Percentiles rank a stretch among this genome's conserved stretches.
These are phyloP conservation scores for Drosophila gaucha DNA, from an alignment of 2,888 invertebrate genomes.

Conservation along the genomic window DNA sequence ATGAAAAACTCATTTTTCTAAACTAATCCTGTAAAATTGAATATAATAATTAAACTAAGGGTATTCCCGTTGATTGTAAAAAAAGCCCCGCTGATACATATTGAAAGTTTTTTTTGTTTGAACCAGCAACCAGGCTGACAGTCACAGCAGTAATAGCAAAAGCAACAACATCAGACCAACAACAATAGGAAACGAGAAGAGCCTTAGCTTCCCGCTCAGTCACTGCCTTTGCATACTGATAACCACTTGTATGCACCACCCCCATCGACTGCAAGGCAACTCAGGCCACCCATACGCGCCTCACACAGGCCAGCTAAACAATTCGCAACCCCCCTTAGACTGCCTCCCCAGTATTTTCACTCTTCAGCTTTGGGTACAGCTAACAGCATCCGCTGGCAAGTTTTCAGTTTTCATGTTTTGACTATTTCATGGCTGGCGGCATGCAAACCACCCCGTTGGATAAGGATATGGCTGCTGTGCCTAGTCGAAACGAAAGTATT, in stretches of 20 bases:
- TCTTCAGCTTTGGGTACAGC: conserved; percentile 42
- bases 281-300: conserved; percentile 5
- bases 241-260: conserved; percentile 70
- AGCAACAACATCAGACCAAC: conserved; percentile 8
- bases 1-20: not conserved
- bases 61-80: conserved; percentile 2
- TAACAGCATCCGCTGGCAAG: conserved; percentile 46
- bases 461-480: conserved; percentile 31
- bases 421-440: conserved; percentile 51
- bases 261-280: conserved; percentile 5
- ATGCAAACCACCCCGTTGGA: conserved; percentile 63
- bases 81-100: conserved; percentile 36
- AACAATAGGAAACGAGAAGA: conserved; percentile 11
- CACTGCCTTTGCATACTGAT: conserved; percentile 52
- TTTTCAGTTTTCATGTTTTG: conserved; percentile 57
- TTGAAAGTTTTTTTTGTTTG: conserved; percentile 37
- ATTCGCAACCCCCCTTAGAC: conserved; percentile 19
- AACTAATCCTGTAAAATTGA: not conserved
- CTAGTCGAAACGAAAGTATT: conserved; percentile 49
- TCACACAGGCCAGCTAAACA: not conserved
- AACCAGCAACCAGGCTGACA: not conserved
- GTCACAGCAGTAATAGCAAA: not conserved
- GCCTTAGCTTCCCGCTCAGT: not conserved
- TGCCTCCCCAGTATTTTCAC: not conserved
- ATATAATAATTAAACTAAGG: not conserved